Conservation (phyloP, 2,113 vertebrate genomes). For the Thunnus maccoyii region DNA sequence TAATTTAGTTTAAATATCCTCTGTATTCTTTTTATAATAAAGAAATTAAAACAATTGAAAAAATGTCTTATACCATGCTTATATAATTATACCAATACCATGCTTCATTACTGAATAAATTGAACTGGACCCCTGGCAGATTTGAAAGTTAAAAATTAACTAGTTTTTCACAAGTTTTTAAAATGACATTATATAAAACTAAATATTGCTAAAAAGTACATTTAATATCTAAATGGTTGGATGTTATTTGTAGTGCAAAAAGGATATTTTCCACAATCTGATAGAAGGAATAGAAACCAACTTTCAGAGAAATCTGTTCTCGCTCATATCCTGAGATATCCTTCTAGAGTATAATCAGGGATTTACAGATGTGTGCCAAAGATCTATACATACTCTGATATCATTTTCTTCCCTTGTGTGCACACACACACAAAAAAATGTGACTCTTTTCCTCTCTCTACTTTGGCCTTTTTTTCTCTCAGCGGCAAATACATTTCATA, state of each 20-base stretch:
- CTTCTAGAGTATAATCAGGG: conserved; percentile 32
- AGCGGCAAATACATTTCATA: background rate
- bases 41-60: background rate
- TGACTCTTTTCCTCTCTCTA: background rate
- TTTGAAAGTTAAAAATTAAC: background rate
- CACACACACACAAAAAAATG: background rate
- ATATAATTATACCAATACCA: no score
- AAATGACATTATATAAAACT: background rate
- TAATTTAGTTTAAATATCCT: background rate
- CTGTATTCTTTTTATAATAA: background rate
- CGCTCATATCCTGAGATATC: conserved; percentile 11
- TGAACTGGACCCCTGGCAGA: background rate
- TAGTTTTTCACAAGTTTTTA: background rate
- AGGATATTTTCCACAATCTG: background rate
- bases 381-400: background rate
- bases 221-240: background rate
- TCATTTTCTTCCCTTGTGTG: background rate
- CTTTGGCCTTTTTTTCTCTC: background rate
- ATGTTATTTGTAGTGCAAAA: background rate
- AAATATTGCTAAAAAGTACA: background rate
- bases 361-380: conserved; percentile 36
- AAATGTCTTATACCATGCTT: background rate
- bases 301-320: background rate
- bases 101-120: background rate
- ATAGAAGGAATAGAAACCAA: background rate